phyloP scores from a whole-genome alignment of 2,113 vertebrate genomes.

The Orthonyx spaldingii region DNA sequence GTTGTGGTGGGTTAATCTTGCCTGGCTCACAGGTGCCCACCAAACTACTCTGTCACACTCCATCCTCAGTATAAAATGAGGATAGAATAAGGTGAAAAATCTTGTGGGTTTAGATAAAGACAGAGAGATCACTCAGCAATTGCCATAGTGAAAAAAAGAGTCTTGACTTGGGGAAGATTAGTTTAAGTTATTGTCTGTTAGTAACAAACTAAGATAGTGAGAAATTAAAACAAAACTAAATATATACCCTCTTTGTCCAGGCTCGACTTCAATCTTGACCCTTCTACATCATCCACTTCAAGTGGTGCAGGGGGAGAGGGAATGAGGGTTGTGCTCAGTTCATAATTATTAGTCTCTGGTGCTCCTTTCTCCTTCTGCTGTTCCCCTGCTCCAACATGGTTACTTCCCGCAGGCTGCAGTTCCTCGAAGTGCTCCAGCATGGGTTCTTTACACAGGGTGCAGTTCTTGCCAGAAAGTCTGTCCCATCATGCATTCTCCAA shows the following conservation, averaged over 20 bases:
- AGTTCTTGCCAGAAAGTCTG: not conserved
- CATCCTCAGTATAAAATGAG: not conserved
- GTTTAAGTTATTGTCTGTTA: not conserved
- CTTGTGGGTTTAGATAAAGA: not conserved
- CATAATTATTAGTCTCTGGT: not conserved
- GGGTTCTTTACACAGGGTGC: not conserved
- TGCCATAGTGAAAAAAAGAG: not conserved
- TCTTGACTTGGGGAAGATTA: not conserved
- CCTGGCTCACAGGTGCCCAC: not conserved
- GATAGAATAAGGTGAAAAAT: not conserved
- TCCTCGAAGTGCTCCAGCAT: not conserved
- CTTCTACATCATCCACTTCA: rapidly evolving
- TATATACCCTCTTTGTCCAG: not conserved
- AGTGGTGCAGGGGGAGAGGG: rapidly evolving
- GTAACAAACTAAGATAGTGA: not conserved
- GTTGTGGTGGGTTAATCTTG: not conserved
- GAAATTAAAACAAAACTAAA: not conserved
- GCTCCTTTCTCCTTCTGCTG: not conserved
- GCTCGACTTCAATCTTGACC: not conserved
- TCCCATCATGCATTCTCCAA: too few relatives aligned
- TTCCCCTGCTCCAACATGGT: rapidly evolving
- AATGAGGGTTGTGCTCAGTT: rapidly evolving
- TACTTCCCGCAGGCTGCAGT: not conserved
- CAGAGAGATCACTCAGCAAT: not conserved
- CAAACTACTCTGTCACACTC: rapidly evolving